Conservation (phyloP, 2,888 invertebrate genomes). For the Atrina japonica region DNA sequence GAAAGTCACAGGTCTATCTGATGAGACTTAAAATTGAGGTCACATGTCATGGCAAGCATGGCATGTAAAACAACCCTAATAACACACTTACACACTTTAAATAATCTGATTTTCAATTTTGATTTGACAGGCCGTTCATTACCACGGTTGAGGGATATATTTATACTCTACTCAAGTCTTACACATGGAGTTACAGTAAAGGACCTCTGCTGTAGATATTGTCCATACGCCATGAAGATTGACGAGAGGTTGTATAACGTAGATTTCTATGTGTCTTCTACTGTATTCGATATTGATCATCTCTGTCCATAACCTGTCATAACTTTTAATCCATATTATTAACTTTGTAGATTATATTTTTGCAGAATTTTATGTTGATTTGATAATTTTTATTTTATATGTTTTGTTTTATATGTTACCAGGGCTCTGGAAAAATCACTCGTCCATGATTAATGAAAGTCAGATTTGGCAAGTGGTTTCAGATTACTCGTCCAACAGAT, state of each 20-base stretch:
- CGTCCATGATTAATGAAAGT: no score
- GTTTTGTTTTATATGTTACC: no score
- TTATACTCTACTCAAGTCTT: conserved; percentile 89
- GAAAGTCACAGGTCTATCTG: no score
- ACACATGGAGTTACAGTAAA: conserved; percentile 89
- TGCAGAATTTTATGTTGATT: background rate
- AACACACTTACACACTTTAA: no score
- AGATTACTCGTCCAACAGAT: no score
- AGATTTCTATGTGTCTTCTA: background rate
- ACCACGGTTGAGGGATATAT: conserved; percentile 87
- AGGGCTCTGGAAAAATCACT: no score
- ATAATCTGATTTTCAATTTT: no score
- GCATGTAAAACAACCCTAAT: no score
- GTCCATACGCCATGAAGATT: conserved; percentile 86
- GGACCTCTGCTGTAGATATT: conserved; percentile 88
- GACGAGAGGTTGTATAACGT: conserved; percentile 80
- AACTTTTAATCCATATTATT: background rate
- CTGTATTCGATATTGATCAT: background rate
- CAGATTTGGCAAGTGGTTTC: no score
- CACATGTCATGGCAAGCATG: no score
- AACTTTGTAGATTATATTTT: background rate
- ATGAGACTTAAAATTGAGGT: no score
- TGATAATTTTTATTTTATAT: conserved; percentile 12
- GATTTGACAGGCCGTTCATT: conserved; percentile 84
- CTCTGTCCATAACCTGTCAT: background rate